phyloP scores from a whole-genome alignment of 2,113 vertebrate species.

The Cebus imitator region DNA sequence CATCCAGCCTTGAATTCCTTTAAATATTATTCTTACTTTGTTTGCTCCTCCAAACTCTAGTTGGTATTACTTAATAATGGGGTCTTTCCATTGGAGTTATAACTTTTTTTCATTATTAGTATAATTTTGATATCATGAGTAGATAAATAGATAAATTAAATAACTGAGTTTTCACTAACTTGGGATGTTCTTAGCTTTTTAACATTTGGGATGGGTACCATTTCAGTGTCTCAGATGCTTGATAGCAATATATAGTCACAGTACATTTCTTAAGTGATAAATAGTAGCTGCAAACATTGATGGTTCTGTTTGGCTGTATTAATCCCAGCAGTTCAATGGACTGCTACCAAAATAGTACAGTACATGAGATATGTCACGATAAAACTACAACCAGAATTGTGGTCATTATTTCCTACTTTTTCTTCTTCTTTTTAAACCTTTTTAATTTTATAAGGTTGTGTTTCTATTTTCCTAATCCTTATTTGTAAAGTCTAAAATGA shows the following conservation, averaged over 20 bases:
- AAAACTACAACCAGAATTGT: background rate
- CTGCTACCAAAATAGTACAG: background rate
- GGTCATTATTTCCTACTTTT: slow-evolving; percentile 1
- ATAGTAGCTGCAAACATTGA: background rate
- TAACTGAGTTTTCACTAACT: background rate
- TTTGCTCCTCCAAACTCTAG: slow-evolving; percentile 1
- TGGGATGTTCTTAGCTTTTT: background rate
- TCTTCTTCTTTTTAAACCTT: background rate
- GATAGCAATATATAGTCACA: background rate
- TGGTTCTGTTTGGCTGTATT: background rate
- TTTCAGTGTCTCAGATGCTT: background rate
- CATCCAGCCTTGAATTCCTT: background rate
- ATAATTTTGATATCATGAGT: background rate
- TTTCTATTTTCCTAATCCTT: slow-evolving; percentile 20
- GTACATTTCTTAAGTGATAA: background rate
- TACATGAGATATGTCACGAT: background rate
- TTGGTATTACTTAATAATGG: slow-evolving; percentile 1
- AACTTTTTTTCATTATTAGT: background rate
- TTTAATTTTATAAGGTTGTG: background rate
- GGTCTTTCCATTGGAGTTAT: background rate
- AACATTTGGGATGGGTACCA: background rate
- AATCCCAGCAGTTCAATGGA: background rate
- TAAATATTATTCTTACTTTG: background rate
- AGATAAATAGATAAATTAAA: background rate
- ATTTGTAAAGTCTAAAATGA: background rate